Evolutionary conservation across 2,888 invertebrate species (phyloP).

Genomic region (Drosophila vallismaia): DNA sequence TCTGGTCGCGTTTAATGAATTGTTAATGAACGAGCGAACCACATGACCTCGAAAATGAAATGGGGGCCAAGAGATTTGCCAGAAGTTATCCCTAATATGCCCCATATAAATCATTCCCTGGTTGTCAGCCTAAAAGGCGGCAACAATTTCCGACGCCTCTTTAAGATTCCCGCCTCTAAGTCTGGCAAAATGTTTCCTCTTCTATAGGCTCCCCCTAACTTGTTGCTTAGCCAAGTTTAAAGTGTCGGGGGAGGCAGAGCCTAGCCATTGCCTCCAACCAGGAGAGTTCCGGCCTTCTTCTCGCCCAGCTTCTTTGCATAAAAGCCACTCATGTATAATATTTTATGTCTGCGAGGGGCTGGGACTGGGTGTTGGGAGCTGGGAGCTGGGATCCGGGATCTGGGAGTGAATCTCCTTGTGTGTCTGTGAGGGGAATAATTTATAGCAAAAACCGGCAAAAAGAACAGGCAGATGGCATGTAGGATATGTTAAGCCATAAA

Average conservation of each 20-base stretch:
- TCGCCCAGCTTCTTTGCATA: conserved; percentile 36
- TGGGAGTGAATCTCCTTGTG: neutral
- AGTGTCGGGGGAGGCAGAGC: conserved; percentile 20
- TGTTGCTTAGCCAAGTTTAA: conserved; percentile 59
- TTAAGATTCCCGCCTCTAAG: conserved; percentile 48
- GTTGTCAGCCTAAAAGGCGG: conserved; percentile 60
- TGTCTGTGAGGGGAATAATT: conserved; percentile 51
- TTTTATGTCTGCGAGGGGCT: conserved; percentile 53
- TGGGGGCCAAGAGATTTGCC: conserved; percentile 8
- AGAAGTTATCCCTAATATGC: conserved; percentile 5
- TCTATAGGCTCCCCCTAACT: conserved; percentile 38
- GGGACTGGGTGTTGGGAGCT: neutral
- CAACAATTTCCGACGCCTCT: conserved; percentile 56
- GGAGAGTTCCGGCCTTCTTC: conserved; percentile 6
- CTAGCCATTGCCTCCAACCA: neutral
- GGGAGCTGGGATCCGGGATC: neutral
- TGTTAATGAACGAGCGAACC: conserved; percentile 53
- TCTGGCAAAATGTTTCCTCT: conserved; percentile 29
- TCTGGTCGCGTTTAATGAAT: conserved; percentile 46
- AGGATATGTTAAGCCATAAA: conserved; percentile 57
- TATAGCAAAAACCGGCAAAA: conserved; percentile 49
- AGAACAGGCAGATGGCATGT: conserved; percentile 31
- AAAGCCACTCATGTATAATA: conserved; percentile 65
- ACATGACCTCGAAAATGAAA: neutral
- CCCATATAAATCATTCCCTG: conserved; percentile 60